Evolutionary conservation across 2,888 invertebrate genomes (phyloP), one percentile per base, ranked within the genome.

Genomic region (Eremobia ochroleuca): DNA sequence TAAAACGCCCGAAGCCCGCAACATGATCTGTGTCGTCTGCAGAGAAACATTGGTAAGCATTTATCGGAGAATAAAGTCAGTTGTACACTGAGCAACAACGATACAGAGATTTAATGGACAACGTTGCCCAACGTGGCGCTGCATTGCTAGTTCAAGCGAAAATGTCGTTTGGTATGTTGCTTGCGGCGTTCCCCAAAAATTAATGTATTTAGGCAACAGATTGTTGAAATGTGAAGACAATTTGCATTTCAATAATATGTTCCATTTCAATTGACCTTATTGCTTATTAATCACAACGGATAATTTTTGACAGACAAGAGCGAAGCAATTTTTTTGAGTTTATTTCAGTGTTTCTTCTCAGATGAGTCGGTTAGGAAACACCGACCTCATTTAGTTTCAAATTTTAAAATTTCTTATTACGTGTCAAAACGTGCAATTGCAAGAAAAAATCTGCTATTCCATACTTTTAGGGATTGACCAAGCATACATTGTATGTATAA

Each of bases 1-100:
- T 86, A 79, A 86, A 85, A 73, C 58, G 76, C 61, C 78, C 49
- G 70, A 37, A 81, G 78, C 76, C 49, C n/a, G 9, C 59, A 69
- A 52, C 61, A 77, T 82, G 75, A 76, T 83, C 77, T 67, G 70
- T 61, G 68, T 75, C 67, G 59, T 77, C 86, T 78, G 46, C 73
- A 84, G 65, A 80, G 62, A 72, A 76, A 74, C 28, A 68, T 37
- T 55, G 68, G 65, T 52, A 82, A 73, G 72, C 78, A 66, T 85
- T 80, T 74, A 83, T 65, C 28, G 55, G 40, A 64, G n/a, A 59
- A 25, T 79, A 65, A 74, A 59, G 74, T 15, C 21, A 2, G 13
- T 31, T 59, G 3, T 59, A 79, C 31, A 67, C 69, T 13, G 8
- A 15, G 62, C 43, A 52, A 67, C 28, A n/a, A 8, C 1, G 8